Evolutionary conservation across 2,113 vertebrate genomes (phyloP).

Genomic region (Chlorodrepanis virens): DNA sequence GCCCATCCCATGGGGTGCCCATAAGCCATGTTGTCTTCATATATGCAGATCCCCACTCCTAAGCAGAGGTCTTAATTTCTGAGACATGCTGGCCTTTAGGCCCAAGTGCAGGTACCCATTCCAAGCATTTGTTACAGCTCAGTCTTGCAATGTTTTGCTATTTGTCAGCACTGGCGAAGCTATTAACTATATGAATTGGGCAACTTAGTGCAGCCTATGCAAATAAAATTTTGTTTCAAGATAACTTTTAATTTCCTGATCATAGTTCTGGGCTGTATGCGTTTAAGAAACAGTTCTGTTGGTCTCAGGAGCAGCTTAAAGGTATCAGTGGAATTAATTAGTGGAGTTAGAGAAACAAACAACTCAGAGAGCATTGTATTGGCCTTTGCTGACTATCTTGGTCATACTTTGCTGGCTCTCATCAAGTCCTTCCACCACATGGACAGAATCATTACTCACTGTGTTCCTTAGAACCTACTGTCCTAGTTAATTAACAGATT

Average conservation of each 20-base stretch:
- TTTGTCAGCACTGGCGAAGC: neutral
- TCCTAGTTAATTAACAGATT: neutral
- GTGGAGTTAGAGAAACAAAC: neutral
- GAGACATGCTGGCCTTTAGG: neutral
- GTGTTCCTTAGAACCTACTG: neutral
- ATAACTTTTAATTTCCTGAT: neutral
- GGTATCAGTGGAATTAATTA: neutral
- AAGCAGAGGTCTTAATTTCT: neutral
- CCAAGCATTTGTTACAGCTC: neutral
- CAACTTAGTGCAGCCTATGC: neutral
- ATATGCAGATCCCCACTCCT: neutral
- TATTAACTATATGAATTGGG: neutral
- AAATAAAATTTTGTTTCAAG: neutral
- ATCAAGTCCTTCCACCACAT: neutral
- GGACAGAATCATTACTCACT: neutral
- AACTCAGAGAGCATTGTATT: neutral
- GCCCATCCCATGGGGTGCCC: fast-evolving
- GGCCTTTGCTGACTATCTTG: neutral
- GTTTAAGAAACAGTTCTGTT: neutral
- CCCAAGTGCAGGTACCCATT: neutral
- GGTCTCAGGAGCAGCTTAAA: neutral
- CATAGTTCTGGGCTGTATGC: neutral
- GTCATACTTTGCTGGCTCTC: neutral
- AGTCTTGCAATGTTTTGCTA: neutral
- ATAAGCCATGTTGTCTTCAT: neutral